These are phyloP conservation scores for Acrobasis repandana DNA, from an alignment of 2,888 invertebrate species.

Conservation along the genomic window DNA sequence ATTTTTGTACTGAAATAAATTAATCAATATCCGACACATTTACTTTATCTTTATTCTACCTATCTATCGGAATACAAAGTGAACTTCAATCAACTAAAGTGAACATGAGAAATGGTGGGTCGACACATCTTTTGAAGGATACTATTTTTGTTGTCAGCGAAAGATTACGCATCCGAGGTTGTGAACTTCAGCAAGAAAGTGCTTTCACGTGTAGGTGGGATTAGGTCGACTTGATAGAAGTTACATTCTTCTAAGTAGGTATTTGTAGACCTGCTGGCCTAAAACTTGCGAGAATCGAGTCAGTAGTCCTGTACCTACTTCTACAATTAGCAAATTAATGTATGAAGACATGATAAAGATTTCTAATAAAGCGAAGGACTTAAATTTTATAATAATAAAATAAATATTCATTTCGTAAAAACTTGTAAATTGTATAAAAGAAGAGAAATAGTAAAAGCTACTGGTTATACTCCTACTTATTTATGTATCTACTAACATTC, in stretches of 20 bases:
- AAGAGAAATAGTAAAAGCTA: no score
- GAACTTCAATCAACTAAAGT: not conserved
- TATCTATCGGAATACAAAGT: not conserved
- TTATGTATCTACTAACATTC: no score
- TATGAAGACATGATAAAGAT: no score
- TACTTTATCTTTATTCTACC: not conserved
- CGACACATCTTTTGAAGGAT: not conserved
- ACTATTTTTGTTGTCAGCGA: conserved; percentile 1
- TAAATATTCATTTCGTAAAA: no score
- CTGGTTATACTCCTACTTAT: no score
- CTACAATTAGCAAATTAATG: no score
- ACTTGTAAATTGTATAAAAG: no score
- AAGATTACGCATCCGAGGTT: not conserved
- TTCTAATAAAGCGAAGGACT: no score
- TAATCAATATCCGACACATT: not conserved
- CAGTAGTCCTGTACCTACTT: no score
- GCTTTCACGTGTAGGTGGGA: not conserved
- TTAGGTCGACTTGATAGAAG: not conserved
- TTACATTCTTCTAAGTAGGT: not conserved
- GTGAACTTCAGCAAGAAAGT: not conserved
- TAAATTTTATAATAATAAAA: no score
- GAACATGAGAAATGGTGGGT: not conserved
- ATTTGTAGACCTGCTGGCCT: not conserved
- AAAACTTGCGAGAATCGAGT: no score
- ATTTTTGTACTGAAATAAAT: not conserved